Conservation (phyloP, 2,888 invertebrate genomes). For the Lamellibrachia satsuma region DNA sequence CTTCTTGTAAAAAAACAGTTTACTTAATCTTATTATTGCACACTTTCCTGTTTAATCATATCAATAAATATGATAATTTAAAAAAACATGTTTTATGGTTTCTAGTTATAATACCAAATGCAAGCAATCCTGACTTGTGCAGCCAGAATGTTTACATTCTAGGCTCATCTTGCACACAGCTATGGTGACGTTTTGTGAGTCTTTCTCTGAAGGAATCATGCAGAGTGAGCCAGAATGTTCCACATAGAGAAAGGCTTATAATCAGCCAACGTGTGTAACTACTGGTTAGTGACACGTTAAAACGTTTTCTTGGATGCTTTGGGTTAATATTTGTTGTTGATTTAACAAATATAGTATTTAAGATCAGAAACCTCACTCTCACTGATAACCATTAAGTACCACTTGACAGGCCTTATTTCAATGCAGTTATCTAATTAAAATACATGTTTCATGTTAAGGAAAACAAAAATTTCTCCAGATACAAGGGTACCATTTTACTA, state of each 20-base stretch:
- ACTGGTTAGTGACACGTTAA: neutral
- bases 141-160: neutral
- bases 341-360: neutral
- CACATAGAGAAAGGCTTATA: neutral
- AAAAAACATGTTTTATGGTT: neutral
- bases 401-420: too few relatives aligned
- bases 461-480: too few relatives aligned
- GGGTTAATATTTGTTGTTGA: neutral
- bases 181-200: neutral
- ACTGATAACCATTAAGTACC: too few relatives aligned
- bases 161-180: neutral
- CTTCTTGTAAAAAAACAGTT: too few relatives aligned
- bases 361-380: too few relatives aligned
- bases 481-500: too few relatives aligned
- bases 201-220: neutral
- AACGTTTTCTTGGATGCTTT: neutral
- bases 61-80: neutral
- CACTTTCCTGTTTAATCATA: neutral
- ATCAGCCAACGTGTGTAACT: neutral
- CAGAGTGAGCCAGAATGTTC: neutral
- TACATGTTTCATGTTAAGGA: too few relatives aligned
- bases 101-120: conserved; percentile 6
- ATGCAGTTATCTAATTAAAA: too few relatives aligned
- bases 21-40: neutral
- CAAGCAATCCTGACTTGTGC: neutral